Evolutionary conservation across 2,888 invertebrate species (phyloP), one percentile per base, ranked within the genome.

Genomic region (Dendrolimus pini): DNA sequence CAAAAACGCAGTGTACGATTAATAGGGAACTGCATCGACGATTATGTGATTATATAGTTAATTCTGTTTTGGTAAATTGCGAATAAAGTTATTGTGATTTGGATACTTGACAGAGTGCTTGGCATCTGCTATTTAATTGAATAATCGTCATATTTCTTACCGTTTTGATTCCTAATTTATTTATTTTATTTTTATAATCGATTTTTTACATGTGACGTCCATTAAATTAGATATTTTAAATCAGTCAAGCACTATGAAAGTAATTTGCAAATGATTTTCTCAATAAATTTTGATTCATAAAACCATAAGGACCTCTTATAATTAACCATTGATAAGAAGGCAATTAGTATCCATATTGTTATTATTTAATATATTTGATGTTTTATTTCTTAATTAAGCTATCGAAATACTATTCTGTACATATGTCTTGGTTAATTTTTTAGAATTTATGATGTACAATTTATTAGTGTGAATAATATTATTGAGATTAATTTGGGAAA

Each of bases 281-380:
- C 70, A 74, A 74, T 74, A 75, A 73, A 78, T 80, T 82, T 80
- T 79, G 82, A 83, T 83, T 82, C 83, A 85, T 85, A 89, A 88
- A 91, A 91, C 91, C 91, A 86, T 82, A 91, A 86, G 89, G 91
- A 91, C 91, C 91, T 91, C 91, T 90, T 91, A 89, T 89, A 88
- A 87, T 83, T 89, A 89, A 90, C 89, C 89, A 89, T 90, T 89
- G 89, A 89, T 89, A 86, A 89, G 89, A 90, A 88, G 89, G 89
- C 89, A 84, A 88, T 88, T 89, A 89, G 85, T 89, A 86, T 83
- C 85, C 82, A 89, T 89, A 88, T 89, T 90, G 89, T 90, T 90
- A 89, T 89, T 86, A 88, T 90, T 90, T 90, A 90, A 90, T 89
- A 90, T 90, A 90, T 90, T 89, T 87, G 85, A 89, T 83, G 87